Conservation (phyloP, 1,140 invertebrate species). For the Amphibalanus amphitrite region DNA sequence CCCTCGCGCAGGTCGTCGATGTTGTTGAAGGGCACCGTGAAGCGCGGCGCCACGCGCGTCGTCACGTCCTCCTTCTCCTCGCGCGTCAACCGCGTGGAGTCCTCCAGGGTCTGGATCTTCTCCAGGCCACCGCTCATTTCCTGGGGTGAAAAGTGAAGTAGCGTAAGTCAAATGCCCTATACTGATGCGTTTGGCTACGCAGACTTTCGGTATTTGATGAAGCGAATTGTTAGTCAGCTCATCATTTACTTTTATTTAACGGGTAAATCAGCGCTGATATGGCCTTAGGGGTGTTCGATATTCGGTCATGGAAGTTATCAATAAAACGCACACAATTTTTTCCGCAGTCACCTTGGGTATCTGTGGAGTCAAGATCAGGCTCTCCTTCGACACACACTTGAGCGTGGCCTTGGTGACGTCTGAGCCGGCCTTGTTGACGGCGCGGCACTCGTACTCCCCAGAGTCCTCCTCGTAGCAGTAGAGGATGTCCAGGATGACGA, state of each 20-base stretch:
- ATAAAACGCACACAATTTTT: too few relatives aligned
- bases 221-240: too few relatives aligned
- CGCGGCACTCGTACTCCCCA: too few relatives aligned
- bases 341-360: constrained; percentile 43
- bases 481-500: constrained; percentile 87
- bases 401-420: constrained; percentile 69
- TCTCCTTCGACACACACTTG: constrained; percentile 72
- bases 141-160: too few relatives aligned
- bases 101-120: constrained; percentile 82
- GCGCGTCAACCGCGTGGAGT: constrained; percentile 36
- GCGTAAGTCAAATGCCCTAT: too few relatives aligned
- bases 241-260: too few relatives aligned
- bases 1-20: constrained; percentile 71
- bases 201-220: too few relatives aligned
- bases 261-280: too few relatives aligned
- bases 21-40: constrained; percentile 77
- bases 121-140: constrained; percentile 80
- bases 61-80: constrained; percentile 47
- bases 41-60: constrained; percentile 68
- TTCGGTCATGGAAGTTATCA: too few relatives aligned
- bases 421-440: constrained; percentile 73
- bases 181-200: too few relatives aligned
- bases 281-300: too few relatives aligned
- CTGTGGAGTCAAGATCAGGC: constrained; percentile 86
- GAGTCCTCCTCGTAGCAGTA: constrained; percentile 96